A percentile compares a stretch with the other conserved stretches of the same genome.
Conservation (phyloP, 2,888 invertebrate species). For the Acrobeloides nanus region DNA sequence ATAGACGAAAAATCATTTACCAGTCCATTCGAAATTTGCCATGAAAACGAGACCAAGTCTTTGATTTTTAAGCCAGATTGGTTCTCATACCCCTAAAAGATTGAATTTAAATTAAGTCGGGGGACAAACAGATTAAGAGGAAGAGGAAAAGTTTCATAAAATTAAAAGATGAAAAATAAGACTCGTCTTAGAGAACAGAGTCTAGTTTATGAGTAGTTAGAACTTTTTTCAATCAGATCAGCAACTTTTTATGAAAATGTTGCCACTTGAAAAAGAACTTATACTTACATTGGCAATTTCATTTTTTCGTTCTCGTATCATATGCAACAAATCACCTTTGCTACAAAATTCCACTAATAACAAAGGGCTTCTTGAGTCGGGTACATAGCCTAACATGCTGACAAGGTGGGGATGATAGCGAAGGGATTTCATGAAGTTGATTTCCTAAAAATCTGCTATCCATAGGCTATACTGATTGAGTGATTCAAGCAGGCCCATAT, state of each 20-base stretch:
- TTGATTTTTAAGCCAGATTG: constrained; percentile 32
- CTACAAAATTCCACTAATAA: constrained; percentile 41
- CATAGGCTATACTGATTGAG: neutral
- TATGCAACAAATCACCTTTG: constrained; percentile 41
- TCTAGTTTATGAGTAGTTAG: no score
- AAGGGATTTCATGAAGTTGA: constrained; percentile 48
- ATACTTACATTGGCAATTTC: constrained; percentile 14
- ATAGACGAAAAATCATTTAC: constrained; percentile 19
- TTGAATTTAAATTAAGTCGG: constrained; percentile 6
- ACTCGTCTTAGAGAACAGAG: no score
- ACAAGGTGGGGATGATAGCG: constrained; percentile 44
- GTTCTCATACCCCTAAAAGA: constrained; percentile 25
- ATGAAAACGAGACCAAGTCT: constrained; percentile 39
- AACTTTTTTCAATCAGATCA: neutral
- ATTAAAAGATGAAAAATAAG: no score
- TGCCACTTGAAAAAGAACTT: neutral
- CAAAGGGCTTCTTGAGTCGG: constrained; percentile 34
- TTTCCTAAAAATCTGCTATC: constrained; percentile 27
- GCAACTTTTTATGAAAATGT: neutral
- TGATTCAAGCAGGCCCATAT: no score
- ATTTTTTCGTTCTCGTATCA: constrained; percentile 27
- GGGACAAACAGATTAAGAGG: no score
- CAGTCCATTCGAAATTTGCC: constrained; percentile 45
- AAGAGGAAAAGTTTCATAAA: constrained; percentile 1
- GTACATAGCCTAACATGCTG: constrained; percentile 41